Conservation (phyloP, 1,140 invertebrate genomes). For the Drosophila elegans region DNA sequence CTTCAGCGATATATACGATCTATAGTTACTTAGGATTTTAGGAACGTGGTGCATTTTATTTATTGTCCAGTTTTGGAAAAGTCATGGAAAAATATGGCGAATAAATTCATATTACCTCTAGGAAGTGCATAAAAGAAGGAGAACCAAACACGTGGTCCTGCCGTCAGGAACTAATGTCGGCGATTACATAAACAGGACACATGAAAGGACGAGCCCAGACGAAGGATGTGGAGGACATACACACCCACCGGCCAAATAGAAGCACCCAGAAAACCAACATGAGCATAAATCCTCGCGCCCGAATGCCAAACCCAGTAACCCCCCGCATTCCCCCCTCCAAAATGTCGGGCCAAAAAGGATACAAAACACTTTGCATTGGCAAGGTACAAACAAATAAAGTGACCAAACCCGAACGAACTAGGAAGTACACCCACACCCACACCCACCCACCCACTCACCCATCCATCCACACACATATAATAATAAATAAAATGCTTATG, state of each 20-base stretch:
- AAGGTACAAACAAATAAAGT: constrained; percentile 80
- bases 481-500: constrained; percentile 79
- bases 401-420: constrained; percentile 66
- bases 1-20: no score
- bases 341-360: constrained; percentile 62
- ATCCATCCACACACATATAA: constrained; percentile 22
- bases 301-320: constrained; percentile 56
- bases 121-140: constrained; percentile 51
- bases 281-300: constrained; percentile 74
- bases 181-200: constrained; percentile 82
- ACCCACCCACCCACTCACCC: constrained; percentile 29
- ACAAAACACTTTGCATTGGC: constrained; percentile 68
- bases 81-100: no score
- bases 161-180: constrained; percentile 74
- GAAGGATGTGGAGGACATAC: constrained; percentile 19
- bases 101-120: constrained; percentile 10
- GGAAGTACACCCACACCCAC: constrained; percentile 48
- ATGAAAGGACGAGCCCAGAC: constrained; percentile 67
- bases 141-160: constrained; percentile 32
- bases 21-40: no score
- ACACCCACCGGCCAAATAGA: constrained; percentile 75
- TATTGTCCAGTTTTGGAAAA: no score
- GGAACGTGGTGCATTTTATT: no score
- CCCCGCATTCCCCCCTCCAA: constrained; percentile 5
- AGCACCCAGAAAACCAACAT: constrained; percentile 64